Base-by-base conservation (phyloP, 2,888 invertebrate species). In the Thymelicus acteon region DNA sequence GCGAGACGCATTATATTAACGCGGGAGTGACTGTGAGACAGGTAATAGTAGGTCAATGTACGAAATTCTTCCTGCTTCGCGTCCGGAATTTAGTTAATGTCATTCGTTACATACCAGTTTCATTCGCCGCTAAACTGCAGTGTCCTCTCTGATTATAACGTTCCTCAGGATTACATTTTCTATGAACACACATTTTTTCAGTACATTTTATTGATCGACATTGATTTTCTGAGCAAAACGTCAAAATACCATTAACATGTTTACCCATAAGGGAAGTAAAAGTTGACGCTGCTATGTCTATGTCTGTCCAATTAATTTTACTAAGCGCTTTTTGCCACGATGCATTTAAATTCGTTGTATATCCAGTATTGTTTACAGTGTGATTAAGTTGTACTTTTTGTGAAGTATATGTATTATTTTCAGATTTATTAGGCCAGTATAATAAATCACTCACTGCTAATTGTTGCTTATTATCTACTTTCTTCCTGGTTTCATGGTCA, bases 161-260 rank as follows among this genome's bases (percentile, higher is more conserved):
- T 15, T 89, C 80, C 69, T 80, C 78, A 15, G 90, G 89, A 13
- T 71, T 67, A 75, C 93, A 93, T 70, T 81, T 83, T 82, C 93
- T 88, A 72, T 92, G 88, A 1, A 85, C 72, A 73, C 93, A 93
- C 12, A 75, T 79, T 78, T 91, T 91, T 54, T 89, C 80, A 10
- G 77, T 80, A 74, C 93, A 93, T 77, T 92, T 92, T 85, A 93
- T 89, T 40, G 93, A 93, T 76, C 90, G 91, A 72, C 93, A 93
- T 74, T 84, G 77, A 61, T 74, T 84, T 69, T 88, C 79, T 4
- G 93, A 92, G 74, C 93, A 93, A 74, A 93, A 89, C 54, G 93
- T 92, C 75, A 93, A 77, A 63, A 87, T 79, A 24, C 93, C 93
- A 70, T 77, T 84, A n/a, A 91, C 83, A 75, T 93, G 90, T 85